Evolutionary conservation across 92 coral and sea anemone species (phyloP).

Genomic region (Pocillopora meandrina): DNA sequence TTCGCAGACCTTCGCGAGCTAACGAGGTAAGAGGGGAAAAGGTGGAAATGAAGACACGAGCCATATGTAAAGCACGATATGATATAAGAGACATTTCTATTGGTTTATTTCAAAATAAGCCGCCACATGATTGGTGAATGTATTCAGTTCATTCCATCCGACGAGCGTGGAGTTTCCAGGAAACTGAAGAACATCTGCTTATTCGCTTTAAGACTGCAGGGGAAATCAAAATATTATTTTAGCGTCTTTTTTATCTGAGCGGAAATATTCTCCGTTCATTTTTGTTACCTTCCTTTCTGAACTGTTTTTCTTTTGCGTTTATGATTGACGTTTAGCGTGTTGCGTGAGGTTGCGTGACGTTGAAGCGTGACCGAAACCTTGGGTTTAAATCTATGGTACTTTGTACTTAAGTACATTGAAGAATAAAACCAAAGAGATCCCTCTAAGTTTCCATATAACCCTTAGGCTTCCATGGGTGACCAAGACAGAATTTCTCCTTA

Average conservation of each 20-base stretch:
- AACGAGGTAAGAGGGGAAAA: background rate
- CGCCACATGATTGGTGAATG: constrained; percentile 59
- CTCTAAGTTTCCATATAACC: too few relatives aligned
- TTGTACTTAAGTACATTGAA: too few relatives aligned
- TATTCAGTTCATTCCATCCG: background rate
- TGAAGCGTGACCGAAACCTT: background rate
- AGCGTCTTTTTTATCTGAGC: background rate
- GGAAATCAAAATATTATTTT: background rate
- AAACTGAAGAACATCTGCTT: background rate
- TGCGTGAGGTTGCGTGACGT: background rate
- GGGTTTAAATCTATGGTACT: too few relatives aligned
- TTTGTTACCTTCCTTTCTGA: background rate
- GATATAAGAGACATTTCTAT: constrained; percentile 40
- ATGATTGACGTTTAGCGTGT: too few relatives aligned
- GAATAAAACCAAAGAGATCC: too few relatives aligned
- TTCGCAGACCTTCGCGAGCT: constrained; percentile 1
- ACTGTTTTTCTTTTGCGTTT: background rate
- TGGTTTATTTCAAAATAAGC: constrained; percentile 52
- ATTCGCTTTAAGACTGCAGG: background rate
- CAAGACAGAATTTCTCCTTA: too few relatives aligned
- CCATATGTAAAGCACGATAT: constrained; percentile 43
- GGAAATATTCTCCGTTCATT: background rate
- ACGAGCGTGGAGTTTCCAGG: constrained; percentile 3
- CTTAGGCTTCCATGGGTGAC: too few relatives aligned
- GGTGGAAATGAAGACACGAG: constrained; percentile 18